phyloP scores from a whole-genome alignment of 2,113 vertebrate genomes.

The Theristicus caerulescens region DNA sequence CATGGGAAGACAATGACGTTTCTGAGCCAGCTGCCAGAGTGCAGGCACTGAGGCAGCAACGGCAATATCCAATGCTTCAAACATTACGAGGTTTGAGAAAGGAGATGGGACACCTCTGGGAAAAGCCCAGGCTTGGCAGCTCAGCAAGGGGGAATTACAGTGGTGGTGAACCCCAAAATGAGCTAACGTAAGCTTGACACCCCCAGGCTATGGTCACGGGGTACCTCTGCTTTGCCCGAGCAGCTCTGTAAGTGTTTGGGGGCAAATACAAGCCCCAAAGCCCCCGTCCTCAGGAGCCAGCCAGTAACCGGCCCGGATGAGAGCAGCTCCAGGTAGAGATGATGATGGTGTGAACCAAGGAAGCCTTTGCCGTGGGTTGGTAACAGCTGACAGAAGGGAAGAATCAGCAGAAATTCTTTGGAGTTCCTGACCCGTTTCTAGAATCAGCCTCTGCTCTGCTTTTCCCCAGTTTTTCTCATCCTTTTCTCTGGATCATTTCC shows the following conservation, averaged over 20 bases:
- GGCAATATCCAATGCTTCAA: neutral
- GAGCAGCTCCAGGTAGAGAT: neutral
- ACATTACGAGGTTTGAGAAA: neutral
- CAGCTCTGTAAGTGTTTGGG: neutral
- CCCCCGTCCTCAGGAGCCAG: neutral
- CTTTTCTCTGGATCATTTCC: neutral
- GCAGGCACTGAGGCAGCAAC: fast-evolving
- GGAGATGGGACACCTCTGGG: neutral
- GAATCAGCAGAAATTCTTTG: neutral
- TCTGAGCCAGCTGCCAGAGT: neutral
- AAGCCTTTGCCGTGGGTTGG: neutral
- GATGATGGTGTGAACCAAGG: neutral
- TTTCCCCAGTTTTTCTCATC: no score
- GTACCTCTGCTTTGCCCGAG: neutral
- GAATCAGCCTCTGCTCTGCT: neutral
- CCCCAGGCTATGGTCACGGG: no score
- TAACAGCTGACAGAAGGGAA: neutral
- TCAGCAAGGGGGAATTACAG: neutral
- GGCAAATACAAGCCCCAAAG: neutral
- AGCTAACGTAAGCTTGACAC: neutral
- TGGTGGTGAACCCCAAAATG: neutral
- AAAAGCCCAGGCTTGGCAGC: neutral
- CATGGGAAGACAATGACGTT: neutral
- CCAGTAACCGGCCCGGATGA: fast-evolving
- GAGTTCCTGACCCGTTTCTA: neutral